phyloP scores from a whole-genome alignment of 2,113 vertebrate genomes.

The Colistium nudipinnis region DNA sequence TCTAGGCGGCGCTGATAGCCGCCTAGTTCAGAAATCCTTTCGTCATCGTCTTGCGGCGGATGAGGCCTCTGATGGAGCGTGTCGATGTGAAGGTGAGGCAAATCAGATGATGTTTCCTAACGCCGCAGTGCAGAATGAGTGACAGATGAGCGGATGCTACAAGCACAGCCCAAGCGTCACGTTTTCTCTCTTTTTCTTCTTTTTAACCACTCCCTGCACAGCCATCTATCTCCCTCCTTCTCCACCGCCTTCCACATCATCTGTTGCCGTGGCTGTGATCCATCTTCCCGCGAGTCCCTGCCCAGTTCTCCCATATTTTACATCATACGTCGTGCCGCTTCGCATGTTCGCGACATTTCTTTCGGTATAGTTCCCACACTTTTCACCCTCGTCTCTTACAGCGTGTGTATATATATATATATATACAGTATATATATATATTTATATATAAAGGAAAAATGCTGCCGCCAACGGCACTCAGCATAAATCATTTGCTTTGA shows the following conservation, averaged over 20 bases:
- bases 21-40: slow-evolving; percentile 42
- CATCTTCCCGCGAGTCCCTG: slow-evolving; percentile 41
- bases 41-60: slow-evolving; percentile 12
- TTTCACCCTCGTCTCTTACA: neutral
- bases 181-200: slow-evolving; percentile 22
- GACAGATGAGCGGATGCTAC: slow-evolving; percentile 47
- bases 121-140: slow-evolving; percentile 10
- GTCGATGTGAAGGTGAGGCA: slow-evolving; percentile 56
- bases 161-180: slow-evolving; percentile 29
- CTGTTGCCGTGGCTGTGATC: slow-evolving; percentile 38
- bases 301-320: slow-evolving; percentile 38
- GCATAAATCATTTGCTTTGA: slow-evolving; percentile 25
- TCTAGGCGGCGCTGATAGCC: slow-evolving; percentile 1
- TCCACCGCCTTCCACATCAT: slow-evolving; percentile 30
- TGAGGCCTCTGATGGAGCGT: slow-evolving; percentile 19
- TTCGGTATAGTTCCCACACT: neutral
- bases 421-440: neutral
- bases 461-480: slow-evolving; percentile 3
- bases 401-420: neutral
- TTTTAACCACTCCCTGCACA: slow-evolving; percentile 46
- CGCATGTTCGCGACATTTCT: slow-evolving; percentile 22
- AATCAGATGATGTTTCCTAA: slow-evolving; percentile 48
- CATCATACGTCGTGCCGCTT: slow-evolving; percentile 35
- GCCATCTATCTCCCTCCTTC: slow-evolving; percentile 47
- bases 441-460: too few species aligned